These are phyloP conservation scores for Drosophila multiciliata DNA, from an alignment of 2,888 invertebrate species.

Conservation along the genomic window DNA sequence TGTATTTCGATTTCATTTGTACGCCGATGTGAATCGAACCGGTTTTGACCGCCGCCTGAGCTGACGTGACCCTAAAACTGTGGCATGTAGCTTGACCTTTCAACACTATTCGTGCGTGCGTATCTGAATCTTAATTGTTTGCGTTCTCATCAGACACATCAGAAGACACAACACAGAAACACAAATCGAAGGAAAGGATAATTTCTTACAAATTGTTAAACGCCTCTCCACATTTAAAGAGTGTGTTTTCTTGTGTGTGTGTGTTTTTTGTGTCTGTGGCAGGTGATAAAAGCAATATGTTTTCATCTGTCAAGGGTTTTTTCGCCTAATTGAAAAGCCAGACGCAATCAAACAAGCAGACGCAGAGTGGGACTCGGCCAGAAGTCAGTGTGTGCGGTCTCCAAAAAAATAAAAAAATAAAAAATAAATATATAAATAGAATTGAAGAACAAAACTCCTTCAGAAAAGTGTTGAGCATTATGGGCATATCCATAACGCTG, in stretches of 20 bases:
- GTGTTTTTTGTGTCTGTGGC: conserved; percentile 27
- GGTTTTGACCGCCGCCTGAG: conserved; percentile 40
- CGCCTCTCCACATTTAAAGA: conserved; percentile 9
- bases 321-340: conserved; percentile 49
- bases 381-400: conserved; percentile 48
- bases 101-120: conserved; percentile 47
- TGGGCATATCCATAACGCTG: conserved; percentile 34
- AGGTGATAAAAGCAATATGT: conserved; percentile 70
- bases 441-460: conserved; percentile 25
- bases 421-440: no score
- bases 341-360: conserved; percentile 15
- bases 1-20: conserved; percentile 31
- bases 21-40: conserved; percentile 21
- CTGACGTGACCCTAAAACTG: conserved; percentile 26
- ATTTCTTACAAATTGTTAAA: conserved; percentile 58
- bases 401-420: neutral
- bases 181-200: conserved; percentile 49
- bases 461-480: conserved; percentile 38
- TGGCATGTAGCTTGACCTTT: conserved; percentile 51
- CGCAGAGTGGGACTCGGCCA: neutral
- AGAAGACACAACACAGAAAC: conserved; percentile 7
- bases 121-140: conserved; percentile 70
- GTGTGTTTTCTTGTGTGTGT: neutral
- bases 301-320: conserved; percentile 47
- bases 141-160: conserved; percentile 20